Conservation (phyloP, 2,888 invertebrate species). For the Drosophila flavopinicola region DNA sequence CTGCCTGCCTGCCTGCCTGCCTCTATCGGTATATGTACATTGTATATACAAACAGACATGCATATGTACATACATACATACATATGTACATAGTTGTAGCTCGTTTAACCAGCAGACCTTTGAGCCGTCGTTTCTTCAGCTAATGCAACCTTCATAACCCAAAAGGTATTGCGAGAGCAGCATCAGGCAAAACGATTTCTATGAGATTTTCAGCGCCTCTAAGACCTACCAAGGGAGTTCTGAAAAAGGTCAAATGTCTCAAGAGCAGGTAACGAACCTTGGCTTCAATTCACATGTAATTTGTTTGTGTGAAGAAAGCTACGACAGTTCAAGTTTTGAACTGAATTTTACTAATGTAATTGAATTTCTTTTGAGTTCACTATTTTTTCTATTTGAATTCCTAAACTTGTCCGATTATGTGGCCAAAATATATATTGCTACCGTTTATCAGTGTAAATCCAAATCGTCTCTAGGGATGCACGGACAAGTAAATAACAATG, state of each 20-base stretch:
- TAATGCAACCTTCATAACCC: conserved; percentile 20
- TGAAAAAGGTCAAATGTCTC: conserved; percentile 30
- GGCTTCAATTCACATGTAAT: conserved; percentile 1
- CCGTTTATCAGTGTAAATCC: too few relatives aligned
- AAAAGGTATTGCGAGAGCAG: too few relatives aligned
- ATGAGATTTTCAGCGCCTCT: conserved; percentile 29
- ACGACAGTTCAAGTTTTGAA: background rate
- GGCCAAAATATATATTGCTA: too few relatives aligned
- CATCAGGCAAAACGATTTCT: conserved; percentile 21
- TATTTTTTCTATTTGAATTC: too few relatives aligned
- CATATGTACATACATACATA: too few relatives aligned
- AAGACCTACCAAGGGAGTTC: conserved; percentile 22
- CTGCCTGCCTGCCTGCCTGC: conserved; percentile 46
- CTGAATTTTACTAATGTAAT: too few relatives aligned
- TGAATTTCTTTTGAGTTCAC: too few relatives aligned
- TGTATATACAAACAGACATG: too few relatives aligned
- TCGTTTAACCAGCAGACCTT: conserved; percentile 56
- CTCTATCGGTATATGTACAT: conserved; percentile 1
- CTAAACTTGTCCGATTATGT: too few relatives aligned
- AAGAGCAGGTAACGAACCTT: conserved; percentile 3
- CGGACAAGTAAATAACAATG: too few relatives aligned
- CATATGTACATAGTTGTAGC: conserved; percentile 19
- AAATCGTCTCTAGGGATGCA: too few relatives aligned
- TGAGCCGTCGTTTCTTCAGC: conserved; percentile 33
- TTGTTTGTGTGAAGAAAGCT: background rate